Percentiles rank a stretch among this genome's conserved stretches.
These are phyloP conservation scores for Drosophila neonasuta DNA, from an alignment of 2,888 invertebrate species.

Conservation along the genomic window DNA sequence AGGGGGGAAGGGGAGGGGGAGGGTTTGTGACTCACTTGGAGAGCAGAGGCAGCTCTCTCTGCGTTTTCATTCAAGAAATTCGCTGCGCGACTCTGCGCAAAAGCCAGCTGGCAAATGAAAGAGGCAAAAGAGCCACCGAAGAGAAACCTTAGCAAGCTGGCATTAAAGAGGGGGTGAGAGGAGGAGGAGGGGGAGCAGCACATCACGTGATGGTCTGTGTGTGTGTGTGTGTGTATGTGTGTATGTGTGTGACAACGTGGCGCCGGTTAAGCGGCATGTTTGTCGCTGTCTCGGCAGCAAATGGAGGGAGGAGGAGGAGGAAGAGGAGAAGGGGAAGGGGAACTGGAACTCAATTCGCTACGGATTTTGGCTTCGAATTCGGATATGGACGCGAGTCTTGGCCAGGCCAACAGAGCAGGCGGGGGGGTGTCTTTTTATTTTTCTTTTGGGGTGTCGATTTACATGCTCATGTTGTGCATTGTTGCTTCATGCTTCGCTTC, in stretches of 20 bases:
- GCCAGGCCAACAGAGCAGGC: background rate
- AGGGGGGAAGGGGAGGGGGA: too few relatives aligned
- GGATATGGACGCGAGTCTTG: conserved; percentile 3
- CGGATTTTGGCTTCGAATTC: conserved; percentile 14
- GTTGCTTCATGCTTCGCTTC: conserved; percentile 65
- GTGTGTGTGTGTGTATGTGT: conserved; percentile 15
- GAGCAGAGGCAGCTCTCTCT: background rate
- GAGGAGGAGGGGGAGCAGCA: conserved; percentile 12
- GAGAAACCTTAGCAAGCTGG: conserved; percentile 68
- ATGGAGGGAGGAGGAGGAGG: too few relatives aligned
- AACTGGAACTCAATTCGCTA: conserved; percentile 5
- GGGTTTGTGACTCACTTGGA: conserved; percentile 2
- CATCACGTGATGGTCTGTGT: conserved; percentile 60
- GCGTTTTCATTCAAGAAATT: conserved; percentile 71
- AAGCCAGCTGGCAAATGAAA: conserved; percentile 27
- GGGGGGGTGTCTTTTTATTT: conserved; percentile 9
- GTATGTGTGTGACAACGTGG: conserved; percentile 67
- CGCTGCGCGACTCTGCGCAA: conserved; percentile 52
- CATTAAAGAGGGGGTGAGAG: background rate
- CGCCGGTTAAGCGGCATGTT: conserved; percentile 73
- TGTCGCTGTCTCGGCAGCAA: conserved; percentile 26
- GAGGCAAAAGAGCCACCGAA: conserved; percentile 37
- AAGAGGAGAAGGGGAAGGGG: background rate
- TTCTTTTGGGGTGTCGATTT: conserved; percentile 58
- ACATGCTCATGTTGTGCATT: conserved; percentile 70